Evolutionary conservation across 2,797 vertebrate species (phyloP), one percentile per base, ranked within the genome.

Genomic region (Malurus splendens): DNA sequence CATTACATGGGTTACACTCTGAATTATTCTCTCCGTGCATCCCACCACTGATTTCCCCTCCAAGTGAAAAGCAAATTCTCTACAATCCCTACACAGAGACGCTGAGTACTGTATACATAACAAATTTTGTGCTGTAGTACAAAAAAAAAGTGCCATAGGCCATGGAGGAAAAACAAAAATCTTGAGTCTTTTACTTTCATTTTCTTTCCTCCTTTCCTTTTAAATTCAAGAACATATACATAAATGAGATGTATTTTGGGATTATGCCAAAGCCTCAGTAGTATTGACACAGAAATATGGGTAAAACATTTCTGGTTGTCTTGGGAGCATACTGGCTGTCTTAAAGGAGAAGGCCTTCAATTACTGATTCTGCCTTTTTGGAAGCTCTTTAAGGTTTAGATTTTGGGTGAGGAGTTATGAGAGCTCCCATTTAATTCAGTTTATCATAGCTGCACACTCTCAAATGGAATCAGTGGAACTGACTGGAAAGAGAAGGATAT

Each of bases 351-450:
- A 87, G 27, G 24, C 22, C 59, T 80, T 83, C 52, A 24, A 18
- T 66, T 68, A 81, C 59, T n/a, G 18, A 10, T 48, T 41, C 84
- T 74, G 41, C 61, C 39, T 82, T 90, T 78, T 55, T 44, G 36
- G 67, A 87, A 67, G 18, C 33, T 73, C 28, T 91, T 79, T 83
- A 85, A 85, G 55, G 45, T 71, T 92, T 65, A 62, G 48, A 77
- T 33, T 80, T 15, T 72, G 48, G 48, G 38, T 62, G 27, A 95
- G 28, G 38, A 61, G 30, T 42, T 95, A 88, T n/a, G 75, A 96
- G 57, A 85, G 42, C 60, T 90, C 88, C 77, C 94, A 54, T 86
- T 77, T 82, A 93, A 80, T 90, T 71, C 22, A 17, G 75, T 86
- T 93, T 93, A 92, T 92, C 86, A 81, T 54, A 94, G 55, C 51